These are phyloP conservation scores for Otolemur garnettii DNA, from an alignment of 2,113 vertebrate species.

Conservation along the genomic window DNA sequence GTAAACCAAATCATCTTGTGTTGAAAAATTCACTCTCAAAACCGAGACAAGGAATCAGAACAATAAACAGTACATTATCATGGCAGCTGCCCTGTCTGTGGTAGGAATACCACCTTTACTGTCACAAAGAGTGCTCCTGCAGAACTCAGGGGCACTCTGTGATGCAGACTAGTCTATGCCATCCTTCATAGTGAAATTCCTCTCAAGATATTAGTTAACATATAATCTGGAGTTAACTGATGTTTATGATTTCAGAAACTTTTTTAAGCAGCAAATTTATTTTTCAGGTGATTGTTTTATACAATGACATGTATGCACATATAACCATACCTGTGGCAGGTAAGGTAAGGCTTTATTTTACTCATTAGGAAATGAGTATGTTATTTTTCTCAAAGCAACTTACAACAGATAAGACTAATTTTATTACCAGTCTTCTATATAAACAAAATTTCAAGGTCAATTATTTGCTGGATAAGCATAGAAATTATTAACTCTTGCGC, in stretches of 20 bases:
- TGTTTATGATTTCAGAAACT: neutral
- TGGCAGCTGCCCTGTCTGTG: neutral
- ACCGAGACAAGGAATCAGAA: neutral
- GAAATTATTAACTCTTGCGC: constrained; percentile 23
- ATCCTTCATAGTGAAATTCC: neutral
- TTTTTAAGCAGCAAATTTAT: neutral
- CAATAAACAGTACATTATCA: neutral
- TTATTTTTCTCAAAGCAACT: constrained; percentile 7
- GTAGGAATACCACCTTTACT: neutral
- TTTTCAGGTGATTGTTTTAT: neutral
- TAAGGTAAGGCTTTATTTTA: neutral
- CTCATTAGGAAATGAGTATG: neutral
- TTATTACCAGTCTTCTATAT: neutral
- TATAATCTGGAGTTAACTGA: neutral
- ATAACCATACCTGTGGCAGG: neutral
- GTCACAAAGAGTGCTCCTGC: neutral
- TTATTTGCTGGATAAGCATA: constrained; percentile 33
- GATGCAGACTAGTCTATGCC: neutral
- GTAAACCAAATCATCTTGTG: neutral
- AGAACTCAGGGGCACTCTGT: neutral
- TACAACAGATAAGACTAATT: neutral
- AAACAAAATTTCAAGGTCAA: constrained; percentile 34
- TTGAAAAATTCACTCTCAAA: neutral
- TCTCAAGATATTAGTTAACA: neutral
- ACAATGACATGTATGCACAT: neutral